Base-by-base conservation (phyloP, 2,113 vertebrate genomes). In the Xyliphius kryptos region DNA sequence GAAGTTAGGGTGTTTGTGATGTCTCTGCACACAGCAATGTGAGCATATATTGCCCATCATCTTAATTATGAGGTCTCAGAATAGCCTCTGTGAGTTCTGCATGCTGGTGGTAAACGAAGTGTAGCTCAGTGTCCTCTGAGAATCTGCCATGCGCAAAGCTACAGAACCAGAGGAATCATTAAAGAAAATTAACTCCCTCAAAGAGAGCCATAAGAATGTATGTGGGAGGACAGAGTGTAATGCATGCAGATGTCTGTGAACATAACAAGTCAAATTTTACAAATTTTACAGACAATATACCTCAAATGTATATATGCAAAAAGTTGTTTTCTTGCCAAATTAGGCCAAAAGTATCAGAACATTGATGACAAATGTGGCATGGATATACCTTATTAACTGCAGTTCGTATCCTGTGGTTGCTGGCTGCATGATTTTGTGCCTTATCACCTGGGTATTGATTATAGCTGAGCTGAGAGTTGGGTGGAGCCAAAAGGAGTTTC, bases 381-480 rank as follows among this genome's bases (percentile, higher is more conserved):
- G n/a, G n/a, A 63, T 71, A 76, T 93, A 98, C 95, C 95, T 98
- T 98, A 87, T 92, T 85, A 89, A 90, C 86, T 90, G 86, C 91
- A 88, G 92, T 85, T 91, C 93, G 90, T 89, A 92, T 95, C 86
- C 92, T 92, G 87, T 94, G 94, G 88, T 91, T 93, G 78, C 84
- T 86, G 83, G 89, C 91, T 86, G 90, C 92, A 92, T 97, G 92
- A 88, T 93, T 92, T 84, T 95, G 93, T 80, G 90, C 86, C 83
- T 92, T 93, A 89, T 91, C 88, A 86, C 92, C 92, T 81, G 90
- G 91, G 91, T 96, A 96, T 90, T 98, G 94, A 91, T 94, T 93
- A 87, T 98, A 99, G 90, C 91, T 94, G 86, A 97, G 91, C 88
- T 99, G 96, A 85, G 91, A 92, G 88, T 97, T 98, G 78, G 94